phyloP scores from a whole-genome alignment of 2,113 vertebrate species.

The Benitochromis conjunctus region DNA sequence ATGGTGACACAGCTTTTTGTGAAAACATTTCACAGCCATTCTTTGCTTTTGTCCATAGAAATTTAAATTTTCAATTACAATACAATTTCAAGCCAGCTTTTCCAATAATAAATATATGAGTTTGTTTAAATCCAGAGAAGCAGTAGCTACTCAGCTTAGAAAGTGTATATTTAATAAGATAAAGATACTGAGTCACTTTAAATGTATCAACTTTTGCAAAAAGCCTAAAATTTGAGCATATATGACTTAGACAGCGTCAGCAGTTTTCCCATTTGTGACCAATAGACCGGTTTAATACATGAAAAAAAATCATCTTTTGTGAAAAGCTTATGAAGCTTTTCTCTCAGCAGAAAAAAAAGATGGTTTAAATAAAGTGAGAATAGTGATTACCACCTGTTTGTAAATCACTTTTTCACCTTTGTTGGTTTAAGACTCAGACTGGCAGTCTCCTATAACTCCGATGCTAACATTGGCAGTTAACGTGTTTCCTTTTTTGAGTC shows the following conservation, averaged over 20 bases:
- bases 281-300: background rate
- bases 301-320: background rate
- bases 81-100: background rate
- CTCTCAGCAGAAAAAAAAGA: background rate
- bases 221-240: background rate
- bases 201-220: background rate
- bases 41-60: background rate
- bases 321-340: background rate
- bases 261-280: background rate
- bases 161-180: background rate
- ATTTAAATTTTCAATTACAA: background rate
- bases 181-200: background rate
- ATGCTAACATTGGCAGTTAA: too few species aligned
- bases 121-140: background rate
- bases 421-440: too few species aligned
- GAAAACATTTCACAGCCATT: too few species aligned
- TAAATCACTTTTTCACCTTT: too few species aligned
- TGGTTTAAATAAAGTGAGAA: background rate
- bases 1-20: background rate
- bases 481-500: too few species aligned
- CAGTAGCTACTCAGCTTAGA: background rate
- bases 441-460: too few species aligned
- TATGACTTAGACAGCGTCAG: background rate
- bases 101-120: background rate
- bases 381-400: background rate